Conservation (phyloP, 2,113 vertebrate genomes). For the Atherinomorus stipes region DNA sequence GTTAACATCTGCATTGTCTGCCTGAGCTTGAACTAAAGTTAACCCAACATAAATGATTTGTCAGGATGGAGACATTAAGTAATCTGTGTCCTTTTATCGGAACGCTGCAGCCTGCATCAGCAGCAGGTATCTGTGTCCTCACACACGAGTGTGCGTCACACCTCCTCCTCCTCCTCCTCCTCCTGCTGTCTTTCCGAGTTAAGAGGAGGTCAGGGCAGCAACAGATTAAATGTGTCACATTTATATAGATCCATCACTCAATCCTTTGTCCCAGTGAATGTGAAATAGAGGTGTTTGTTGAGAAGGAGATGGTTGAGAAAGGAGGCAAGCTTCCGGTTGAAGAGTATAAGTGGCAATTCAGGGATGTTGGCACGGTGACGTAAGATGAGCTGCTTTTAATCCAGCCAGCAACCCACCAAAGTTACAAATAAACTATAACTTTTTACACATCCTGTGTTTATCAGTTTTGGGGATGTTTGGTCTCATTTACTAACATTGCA, state of each 20-base stretch:
- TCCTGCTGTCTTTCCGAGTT: slow-evolving; percentile 28
- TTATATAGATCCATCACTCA: slow-evolving; percentile 54
- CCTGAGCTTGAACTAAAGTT: not conserved
- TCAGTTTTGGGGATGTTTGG: not conserved
- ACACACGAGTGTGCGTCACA: not conserved
- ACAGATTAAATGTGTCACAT: slow-evolving; percentile 62
- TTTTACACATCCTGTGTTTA: rapidly evolving
- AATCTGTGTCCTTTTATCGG: slow-evolving; percentile 20
- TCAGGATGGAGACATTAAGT: not conserved
- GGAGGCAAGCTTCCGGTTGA: not conserved
- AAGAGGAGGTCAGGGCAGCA: slow-evolving; percentile 39
- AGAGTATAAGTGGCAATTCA: not conserved
- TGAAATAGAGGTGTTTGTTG: slow-evolving; percentile 41
- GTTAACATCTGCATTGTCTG: not conserved
- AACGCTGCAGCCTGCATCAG: not conserved
- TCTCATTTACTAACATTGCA: not conserved
- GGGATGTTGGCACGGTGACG: too few species aligned
- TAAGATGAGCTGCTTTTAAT: too few species aligned
- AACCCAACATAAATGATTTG: not conserved
- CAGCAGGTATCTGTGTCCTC: not conserved
- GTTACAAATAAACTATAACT: not conserved
- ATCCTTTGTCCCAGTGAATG: slow-evolving; percentile 31
- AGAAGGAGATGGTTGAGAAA: not conserved
- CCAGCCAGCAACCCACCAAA: too few species aligned
- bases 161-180: not conserved